A percentile compares a stretch with the other conserved stretches of the same genome.
Evolutionary conservation across 1,140 invertebrate genomes (phyloP).

Genomic region (Orchesella cincta): DNA sequence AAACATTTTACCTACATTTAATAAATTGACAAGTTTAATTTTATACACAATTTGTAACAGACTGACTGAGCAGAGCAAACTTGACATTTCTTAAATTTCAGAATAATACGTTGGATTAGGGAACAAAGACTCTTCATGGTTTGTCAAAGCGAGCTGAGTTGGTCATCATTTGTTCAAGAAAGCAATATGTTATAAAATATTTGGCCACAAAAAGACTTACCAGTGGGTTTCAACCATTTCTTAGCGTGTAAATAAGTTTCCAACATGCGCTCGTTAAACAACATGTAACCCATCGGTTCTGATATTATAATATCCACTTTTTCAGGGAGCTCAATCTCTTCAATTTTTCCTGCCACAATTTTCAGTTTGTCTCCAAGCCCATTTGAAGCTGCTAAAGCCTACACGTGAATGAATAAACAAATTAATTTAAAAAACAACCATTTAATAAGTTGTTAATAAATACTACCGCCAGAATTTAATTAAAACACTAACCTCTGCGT

Average conservation of each 20-base stretch:
- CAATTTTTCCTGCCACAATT: slow-evolving; percentile 96
- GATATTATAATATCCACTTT: slow-evolving; percentile 96
- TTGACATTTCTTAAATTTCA: too few species aligned
- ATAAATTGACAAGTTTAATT: too few species aligned
- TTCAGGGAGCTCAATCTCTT: slow-evolving; percentile 95
- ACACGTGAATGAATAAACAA: slow-evolving; percentile 40
- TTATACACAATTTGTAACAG: too few species aligned
- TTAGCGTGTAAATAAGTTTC: slow-evolving; percentile 98
- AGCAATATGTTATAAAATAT: too few species aligned
- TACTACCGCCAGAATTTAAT: neutral
- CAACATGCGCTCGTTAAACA: slow-evolving; percentile 99
- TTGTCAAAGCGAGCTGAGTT: slow-evolving; percentile 33
- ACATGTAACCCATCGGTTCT: slow-evolving; percentile 99
- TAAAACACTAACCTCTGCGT: slow-evolving; percentile 73
- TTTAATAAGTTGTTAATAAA: neutral
- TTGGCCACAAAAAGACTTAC: too few species aligned
- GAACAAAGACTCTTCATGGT: slow-evolving; percentile 30
- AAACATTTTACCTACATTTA: slow-evolving; percentile 78
- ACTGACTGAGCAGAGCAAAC: too few species aligned
- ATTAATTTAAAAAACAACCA: slow-evolving; percentile 4
- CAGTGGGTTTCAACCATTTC: slow-evolving; percentile 92
- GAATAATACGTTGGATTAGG: too few species aligned
- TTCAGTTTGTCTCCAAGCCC: slow-evolving; percentile 81
- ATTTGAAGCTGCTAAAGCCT: slow-evolving; percentile 85
- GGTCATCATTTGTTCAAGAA: slow-evolving; percentile 34